A percentile compares a stretch with the other conserved stretches of the same genome.
Evolutionary conservation across 2,888 invertebrate genomes (phyloP).

Genomic region (Drosophila basisetae): DNA sequence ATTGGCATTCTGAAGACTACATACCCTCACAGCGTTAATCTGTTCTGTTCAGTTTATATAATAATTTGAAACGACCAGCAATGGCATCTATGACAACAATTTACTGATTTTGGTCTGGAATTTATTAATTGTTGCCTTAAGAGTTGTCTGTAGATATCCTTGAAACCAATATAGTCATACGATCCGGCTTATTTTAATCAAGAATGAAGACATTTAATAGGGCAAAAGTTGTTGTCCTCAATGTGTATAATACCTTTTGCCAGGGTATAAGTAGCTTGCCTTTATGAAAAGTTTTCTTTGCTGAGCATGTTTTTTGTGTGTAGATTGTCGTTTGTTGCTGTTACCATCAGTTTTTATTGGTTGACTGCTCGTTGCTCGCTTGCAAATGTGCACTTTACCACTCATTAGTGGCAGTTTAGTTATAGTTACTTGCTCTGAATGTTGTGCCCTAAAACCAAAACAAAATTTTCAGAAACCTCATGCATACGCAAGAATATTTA

Average conservation of each 20-base stretch:
- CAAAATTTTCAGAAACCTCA: constrained; percentile 1
- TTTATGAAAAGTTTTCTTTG: constrained; percentile 67
- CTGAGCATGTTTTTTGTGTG: constrained; percentile 45
- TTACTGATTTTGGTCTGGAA: background rate
- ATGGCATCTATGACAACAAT: background rate
- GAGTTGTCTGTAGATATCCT: background rate
- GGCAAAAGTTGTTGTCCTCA: background rate
- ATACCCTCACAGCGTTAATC: background rate
- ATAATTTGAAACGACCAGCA: background rate
- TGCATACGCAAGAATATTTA: constrained; percentile 23
- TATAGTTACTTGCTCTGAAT: constrained; percentile 38
- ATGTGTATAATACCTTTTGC: background rate
- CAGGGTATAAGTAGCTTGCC: constrained; percentile 13
- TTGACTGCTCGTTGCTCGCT: constrained; percentile 47
- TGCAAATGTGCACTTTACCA: constrained; percentile 72
- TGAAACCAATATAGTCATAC: background rate
- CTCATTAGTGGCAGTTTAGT: constrained; percentile 72
- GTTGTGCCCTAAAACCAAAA: constrained; percentile 13
- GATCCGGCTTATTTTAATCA: background rate
- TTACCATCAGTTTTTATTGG: constrained; percentile 60
- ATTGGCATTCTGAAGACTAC: background rate
- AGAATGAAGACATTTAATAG: background rate
- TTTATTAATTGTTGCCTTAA: background rate
- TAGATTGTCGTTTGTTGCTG: constrained; percentile 35
- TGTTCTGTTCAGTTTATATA: background rate